phyloP scores from a whole-genome alignment of 1,140 invertebrate genomes.

The Aradophagus sp. region DNA sequence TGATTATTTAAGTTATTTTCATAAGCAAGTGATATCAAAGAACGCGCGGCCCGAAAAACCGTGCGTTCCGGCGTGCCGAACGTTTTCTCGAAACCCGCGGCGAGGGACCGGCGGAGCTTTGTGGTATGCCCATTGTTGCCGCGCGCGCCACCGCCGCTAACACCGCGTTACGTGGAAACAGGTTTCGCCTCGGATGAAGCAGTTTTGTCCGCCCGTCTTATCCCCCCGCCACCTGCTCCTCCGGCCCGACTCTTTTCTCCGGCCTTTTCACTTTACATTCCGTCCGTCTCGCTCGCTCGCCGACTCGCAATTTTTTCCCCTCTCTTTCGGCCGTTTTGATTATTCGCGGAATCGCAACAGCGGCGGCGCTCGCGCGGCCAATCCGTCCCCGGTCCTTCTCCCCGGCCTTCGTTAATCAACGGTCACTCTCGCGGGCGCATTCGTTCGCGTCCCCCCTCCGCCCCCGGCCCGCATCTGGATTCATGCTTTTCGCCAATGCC shows the following conservation, averaged over 20 bases:
- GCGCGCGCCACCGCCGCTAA: constrained; percentile 13
- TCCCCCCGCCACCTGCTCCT: too few relatives aligned
- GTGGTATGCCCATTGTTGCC: constrained; percentile 48
- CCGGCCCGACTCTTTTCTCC: too few relatives aligned
- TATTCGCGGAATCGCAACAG: constrained; percentile 30
- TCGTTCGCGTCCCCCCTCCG: constrained; percentile 22
- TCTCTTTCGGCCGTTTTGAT: constrained; percentile 32
- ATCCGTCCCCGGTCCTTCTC: too few relatives aligned
- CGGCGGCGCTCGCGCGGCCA: not conserved
- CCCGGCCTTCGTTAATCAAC: constrained; percentile 23
- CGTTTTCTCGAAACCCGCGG: constrained; percentile 18
- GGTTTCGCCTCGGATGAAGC: constrained; percentile 36
- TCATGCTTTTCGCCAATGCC: constrained; percentile 23
- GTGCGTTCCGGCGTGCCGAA: constrained; percentile 21
- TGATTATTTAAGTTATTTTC: constrained; percentile 51
- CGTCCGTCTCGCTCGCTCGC: too few relatives aligned
- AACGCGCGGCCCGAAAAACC: constrained; percentile 33
- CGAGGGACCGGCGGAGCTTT: constrained; percentile 34
- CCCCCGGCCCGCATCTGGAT: too few relatives aligned
- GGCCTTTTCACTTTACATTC: too few relatives aligned
- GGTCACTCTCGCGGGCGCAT: constrained; percentile 19
- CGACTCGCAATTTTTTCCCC: too few relatives aligned
- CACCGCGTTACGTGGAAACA: constrained; percentile 35
- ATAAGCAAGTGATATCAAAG: constrained; percentile 49
- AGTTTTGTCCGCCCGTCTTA: constrained; percentile 11